Conservation (phyloP, 2,797 vertebrate genomes). For the Dipus sagitta region DNA sequence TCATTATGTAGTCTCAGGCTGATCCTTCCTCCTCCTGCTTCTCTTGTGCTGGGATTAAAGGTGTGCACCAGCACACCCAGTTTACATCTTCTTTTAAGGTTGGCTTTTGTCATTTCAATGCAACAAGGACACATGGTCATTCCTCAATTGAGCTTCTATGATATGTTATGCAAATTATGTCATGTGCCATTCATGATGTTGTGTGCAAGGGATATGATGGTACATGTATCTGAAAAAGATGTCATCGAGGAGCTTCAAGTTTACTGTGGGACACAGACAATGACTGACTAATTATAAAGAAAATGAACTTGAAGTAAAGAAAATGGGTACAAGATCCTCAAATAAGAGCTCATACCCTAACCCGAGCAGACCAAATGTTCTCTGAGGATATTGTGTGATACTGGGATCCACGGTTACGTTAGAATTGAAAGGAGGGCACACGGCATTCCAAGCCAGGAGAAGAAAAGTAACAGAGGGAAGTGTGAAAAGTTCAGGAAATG, state of each 20-base stretch:
- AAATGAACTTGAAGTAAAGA: not conserved
- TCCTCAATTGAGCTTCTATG: not conserved
- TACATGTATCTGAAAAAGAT: not conserved
- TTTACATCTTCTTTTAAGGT: not conserved
- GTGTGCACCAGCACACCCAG: too few relatives aligned
- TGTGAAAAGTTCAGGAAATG: not conserved
- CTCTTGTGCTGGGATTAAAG: too few relatives aligned
- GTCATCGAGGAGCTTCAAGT: not conserved
- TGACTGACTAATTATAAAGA: not conserved
- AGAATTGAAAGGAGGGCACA: not conserved
- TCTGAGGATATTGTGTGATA: not conserved
- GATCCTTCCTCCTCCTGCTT: too few relatives aligned
- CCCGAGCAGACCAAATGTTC: not conserved
- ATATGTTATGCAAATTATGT: not conserved
- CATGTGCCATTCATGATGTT: not conserved
- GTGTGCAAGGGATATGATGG: not conserved
- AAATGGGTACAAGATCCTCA: not conserved
- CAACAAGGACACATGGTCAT: not conserved
- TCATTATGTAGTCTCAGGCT: too few relatives aligned
- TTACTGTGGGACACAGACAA: not conserved
- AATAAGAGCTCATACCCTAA: not conserved
- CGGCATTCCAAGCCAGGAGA: not conserved
- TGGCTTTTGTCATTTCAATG: not conserved
- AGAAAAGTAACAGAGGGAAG: not conserved
- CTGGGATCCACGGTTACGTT: not conserved